Percentiles rank a stretch among this genome's conserved stretches.
phyloP scores from a whole-genome alignment of 2,113 vertebrate genomes.

The Apteryx owenii region DNA sequence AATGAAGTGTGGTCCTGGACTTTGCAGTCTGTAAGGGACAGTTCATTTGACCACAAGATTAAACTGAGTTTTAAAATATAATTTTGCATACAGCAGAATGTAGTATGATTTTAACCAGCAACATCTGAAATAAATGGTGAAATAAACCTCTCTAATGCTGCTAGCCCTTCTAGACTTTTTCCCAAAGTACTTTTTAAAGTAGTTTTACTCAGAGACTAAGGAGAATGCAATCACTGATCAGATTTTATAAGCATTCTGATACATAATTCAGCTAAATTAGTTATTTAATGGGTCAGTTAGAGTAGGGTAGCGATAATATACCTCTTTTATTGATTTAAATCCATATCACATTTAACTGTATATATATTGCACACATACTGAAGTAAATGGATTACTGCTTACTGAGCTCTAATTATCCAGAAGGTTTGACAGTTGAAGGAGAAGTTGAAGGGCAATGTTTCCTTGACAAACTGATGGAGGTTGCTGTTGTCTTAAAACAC shows the following conservation, averaged over 20 bases:
- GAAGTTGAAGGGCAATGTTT: background rate
- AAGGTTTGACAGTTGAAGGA: background rate
- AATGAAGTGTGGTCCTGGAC: background rate
- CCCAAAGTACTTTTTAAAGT: background rate
- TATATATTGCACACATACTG: background rate
- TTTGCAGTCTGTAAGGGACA: background rate
- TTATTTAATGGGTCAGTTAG: background rate
- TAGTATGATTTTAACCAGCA: background rate
- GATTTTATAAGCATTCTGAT: background rate
- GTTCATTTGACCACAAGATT: background rate
- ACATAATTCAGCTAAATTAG: background rate
- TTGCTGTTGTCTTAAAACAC: background rate
- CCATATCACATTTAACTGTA: background rate
- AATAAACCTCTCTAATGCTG: background rate
- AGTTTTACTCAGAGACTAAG: background rate
- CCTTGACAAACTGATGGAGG: background rate
- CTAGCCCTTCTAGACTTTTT: background rate
- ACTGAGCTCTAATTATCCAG: background rate
- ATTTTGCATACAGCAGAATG: background rate
- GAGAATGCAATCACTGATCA: background rate
- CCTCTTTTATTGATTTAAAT: background rate
- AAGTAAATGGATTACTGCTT: background rate
- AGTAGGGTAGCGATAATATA: background rate
- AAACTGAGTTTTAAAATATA: background rate
- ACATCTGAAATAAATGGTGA: background rate